phyloP scores from a whole-genome alignment of 2,797 vertebrate genomes.

The Petrocephalus schoutedeni region DNA sequence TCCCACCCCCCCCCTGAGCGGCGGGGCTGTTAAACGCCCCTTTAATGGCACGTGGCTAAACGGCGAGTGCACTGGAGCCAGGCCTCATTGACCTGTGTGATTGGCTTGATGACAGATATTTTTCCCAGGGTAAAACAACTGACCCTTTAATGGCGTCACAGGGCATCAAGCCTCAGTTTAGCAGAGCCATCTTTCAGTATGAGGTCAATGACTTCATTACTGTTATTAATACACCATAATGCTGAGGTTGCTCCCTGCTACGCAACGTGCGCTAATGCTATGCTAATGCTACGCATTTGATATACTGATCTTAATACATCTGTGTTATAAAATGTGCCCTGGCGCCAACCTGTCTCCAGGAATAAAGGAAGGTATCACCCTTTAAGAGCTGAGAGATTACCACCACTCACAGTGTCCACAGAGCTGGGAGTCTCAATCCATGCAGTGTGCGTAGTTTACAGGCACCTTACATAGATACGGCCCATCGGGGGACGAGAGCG shows the following conservation, averaged over 20 bases:
- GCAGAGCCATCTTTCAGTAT: conserved; percentile 43
- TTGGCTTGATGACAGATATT: conserved; percentile 47
- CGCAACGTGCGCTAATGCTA: background rate
- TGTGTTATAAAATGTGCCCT: background rate
- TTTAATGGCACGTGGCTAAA: conserved; percentile 42
- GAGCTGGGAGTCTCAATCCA: background rate
- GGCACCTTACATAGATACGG: background rate
- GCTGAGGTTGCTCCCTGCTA: background rate
- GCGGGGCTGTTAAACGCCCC: conserved; percentile 42
- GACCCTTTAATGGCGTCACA: conserved; percentile 37
- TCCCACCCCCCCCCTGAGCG: conserved; percentile 53
- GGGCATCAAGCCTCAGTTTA: conserved; percentile 37
- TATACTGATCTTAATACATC: background rate
- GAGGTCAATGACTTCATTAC: conserved; percentile 42
- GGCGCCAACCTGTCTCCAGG: background rate
- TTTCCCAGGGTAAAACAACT: conserved; percentile 42
- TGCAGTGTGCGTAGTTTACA: no score
- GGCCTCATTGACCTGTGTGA: conserved; percentile 37
- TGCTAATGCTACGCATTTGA: background rate
- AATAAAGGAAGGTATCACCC: background rate
- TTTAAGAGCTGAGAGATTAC: background rate
- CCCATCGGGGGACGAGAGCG: background rate
- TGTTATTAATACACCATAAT: conserved; percentile 47
- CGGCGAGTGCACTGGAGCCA: conserved; percentile 34
- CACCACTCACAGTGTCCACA: background rate